A percentile compares a stretch with the other conserved stretches of the same genome.
Conservation (phyloP, 1,140 invertebrate species). For the Belonocnema kinseyi region DNA sequence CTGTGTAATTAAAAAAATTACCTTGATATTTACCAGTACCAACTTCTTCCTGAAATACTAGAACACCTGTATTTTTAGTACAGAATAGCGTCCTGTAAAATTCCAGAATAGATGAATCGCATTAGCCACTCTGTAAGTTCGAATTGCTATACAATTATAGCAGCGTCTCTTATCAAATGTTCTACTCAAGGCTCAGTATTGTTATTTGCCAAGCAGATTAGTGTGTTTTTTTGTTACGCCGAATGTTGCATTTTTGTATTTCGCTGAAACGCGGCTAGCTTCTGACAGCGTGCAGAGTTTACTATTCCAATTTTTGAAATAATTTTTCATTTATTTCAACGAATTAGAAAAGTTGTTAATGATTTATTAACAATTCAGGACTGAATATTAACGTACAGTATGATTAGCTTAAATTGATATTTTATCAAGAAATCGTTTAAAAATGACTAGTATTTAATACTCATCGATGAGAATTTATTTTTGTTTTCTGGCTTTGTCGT, state of each 20-base stretch:
- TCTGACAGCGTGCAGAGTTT: slow-evolving; percentile 8
- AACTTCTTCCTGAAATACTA: background rate
- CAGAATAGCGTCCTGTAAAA: background rate
- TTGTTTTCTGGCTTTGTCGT: too few species aligned
- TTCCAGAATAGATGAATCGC: background rate
- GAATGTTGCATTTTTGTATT: background rate
- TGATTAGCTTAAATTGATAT: too few species aligned
- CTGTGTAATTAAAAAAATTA: slow-evolving; percentile 11
- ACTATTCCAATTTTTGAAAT: background rate
- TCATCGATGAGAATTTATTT: too few species aligned
- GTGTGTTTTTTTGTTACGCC: background rate
- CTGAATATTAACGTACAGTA: too few species aligned
- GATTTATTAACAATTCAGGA: too few species aligned
- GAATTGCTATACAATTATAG: background rate
- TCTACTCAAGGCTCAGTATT: background rate
- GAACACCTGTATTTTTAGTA: slow-evolving; percentile 11
- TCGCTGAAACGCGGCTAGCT: background rate
- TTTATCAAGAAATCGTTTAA: too few species aligned
- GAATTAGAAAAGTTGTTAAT: background rate
- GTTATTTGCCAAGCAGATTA: background rate
- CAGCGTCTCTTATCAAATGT: background rate
- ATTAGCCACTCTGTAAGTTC: background rate
- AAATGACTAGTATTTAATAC: too few species aligned
- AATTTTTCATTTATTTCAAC: background rate
- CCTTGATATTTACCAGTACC: background rate